These are phyloP conservation scores for Sakesphorus luctuosus DNA, from an alignment of 2,113 vertebrate genomes.

Conservation along the genomic window DNA sequence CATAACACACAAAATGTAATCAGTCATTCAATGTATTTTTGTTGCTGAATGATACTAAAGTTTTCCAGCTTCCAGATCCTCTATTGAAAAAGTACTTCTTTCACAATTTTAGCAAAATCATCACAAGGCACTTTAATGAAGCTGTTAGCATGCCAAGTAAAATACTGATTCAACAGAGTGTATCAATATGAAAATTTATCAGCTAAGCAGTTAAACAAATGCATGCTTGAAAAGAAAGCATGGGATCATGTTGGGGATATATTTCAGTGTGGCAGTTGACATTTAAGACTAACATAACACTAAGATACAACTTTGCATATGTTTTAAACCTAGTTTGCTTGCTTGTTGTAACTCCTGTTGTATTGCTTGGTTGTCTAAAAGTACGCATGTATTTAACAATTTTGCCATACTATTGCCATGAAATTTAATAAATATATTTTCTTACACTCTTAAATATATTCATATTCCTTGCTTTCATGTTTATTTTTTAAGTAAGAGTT, in stretches of 20 bases:
- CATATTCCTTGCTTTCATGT: conserved; percentile 28
- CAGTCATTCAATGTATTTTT: neutral
- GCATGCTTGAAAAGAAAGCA: conserved; percentile 60
- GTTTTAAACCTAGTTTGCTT: conserved; percentile 73
- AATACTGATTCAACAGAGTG: neutral
- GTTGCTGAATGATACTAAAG: neutral
- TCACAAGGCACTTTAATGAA: conserved; percentile 53
- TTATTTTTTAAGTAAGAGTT: conserved; percentile 9
- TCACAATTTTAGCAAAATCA: neutral
- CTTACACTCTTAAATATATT: conserved; percentile 68
- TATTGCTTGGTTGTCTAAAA: conserved; percentile 77
- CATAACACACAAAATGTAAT: conserved; percentile 24
- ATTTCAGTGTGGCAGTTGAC: conserved; percentile 43
- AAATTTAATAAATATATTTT: conserved; percentile 86
- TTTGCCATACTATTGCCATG: conserved; percentile 78
- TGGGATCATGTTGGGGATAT: conserved; percentile 53
- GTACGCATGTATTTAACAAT: conserved; percentile 79
- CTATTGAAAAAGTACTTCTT: neutral
- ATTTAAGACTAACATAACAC: conserved; percentile 62
- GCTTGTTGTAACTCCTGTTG: conserved; percentile 68
- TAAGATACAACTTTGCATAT: conserved; percentile 59
- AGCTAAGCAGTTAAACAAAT: conserved; percentile 36
- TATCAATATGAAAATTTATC: conserved; percentile 6
- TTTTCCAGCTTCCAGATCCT: neutral
- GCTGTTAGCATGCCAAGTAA: conserved; percentile 29